These are phyloP conservation scores for Emydura subglobosa DNA, from an alignment of 2,113 vertebrate genomes.

Conservation along the genomic window DNA sequence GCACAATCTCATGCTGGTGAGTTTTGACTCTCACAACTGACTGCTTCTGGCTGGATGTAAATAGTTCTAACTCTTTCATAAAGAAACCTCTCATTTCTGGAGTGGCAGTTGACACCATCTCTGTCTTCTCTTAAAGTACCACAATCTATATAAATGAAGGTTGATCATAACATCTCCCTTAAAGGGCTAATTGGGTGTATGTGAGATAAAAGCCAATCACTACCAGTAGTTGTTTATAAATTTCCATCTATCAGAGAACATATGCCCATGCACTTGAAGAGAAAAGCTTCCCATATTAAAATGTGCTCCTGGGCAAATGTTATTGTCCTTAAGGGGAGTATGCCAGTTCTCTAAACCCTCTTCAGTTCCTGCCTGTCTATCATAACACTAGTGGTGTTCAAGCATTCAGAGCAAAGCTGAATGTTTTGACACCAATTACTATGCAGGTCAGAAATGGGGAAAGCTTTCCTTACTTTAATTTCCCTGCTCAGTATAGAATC, in stretches of 20 bases:
- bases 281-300: neutral
- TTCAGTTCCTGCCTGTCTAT: neutral
- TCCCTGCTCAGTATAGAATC: neutral
- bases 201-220: neutral
- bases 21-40: neutral
- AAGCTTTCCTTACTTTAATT: neutral
- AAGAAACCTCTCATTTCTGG: neutral
- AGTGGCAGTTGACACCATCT: neutral
- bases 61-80: neutral
- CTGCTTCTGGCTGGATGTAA: neutral
- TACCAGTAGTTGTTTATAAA: conserved; percentile 7
- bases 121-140: neutral
- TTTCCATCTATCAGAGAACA: conserved; percentile 37
- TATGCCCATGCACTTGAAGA: conserved; percentile 15
- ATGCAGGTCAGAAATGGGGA: neutral
- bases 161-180: neutral
- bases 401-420: neutral
- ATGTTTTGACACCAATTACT: neutral
- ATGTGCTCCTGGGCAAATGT: neutral
- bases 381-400: neutral
- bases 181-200: neutral
- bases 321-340: neutral
- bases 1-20: neutral
- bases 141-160: neutral
- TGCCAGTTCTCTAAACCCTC: neutral